Percentiles rank a stretch among this genome's conserved stretches.
These are phyloP conservation scores for Sus cebifrons DNA, from an alignment of 2,797 vertebrate genomes.

Conservation along the genomic window DNA sequence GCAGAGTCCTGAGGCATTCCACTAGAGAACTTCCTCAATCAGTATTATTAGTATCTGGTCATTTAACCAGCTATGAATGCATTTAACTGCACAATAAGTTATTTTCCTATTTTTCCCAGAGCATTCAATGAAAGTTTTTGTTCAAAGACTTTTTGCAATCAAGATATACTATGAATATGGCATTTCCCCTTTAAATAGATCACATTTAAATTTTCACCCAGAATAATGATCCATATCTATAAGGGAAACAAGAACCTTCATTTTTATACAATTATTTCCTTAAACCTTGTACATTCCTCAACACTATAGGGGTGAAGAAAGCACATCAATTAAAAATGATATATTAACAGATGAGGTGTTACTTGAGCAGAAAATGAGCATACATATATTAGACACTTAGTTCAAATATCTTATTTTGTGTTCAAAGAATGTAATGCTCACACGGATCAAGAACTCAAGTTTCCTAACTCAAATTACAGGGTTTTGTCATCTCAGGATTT, in stretches of 20 bases:
- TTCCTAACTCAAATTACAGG: background rate
- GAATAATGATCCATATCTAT: conserved; percentile 13
- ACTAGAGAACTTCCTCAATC: background rate
- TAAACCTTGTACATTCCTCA: background rate
- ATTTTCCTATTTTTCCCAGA: conserved; percentile 34
- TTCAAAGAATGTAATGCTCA: background rate
- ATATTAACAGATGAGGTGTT: background rate
- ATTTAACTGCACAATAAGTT: background rate
- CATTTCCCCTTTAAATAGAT: conserved; percentile 23
- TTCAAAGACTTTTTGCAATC: conserved; percentile 46
- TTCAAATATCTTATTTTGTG: background rate
- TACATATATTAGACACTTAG: background rate
- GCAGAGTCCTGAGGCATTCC: background rate
- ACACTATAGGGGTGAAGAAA: background rate
- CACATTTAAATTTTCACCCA: background rate
- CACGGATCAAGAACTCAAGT: background rate
- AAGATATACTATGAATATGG: background rate
- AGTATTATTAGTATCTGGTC: background rate
- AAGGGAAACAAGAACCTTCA: background rate
- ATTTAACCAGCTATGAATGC: conserved; percentile 17
- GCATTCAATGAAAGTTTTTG: background rate
- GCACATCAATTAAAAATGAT: background rate
- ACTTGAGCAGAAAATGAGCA: conserved; percentile 2
- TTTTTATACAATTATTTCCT: conserved; percentile 41
- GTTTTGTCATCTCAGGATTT: background rate